Percentiles rank a stretch among this genome's conserved stretches.
phyloP scores from a whole-genome alignment of 2,113 vertebrate genomes.

The Microtus richardsoni region DNA sequence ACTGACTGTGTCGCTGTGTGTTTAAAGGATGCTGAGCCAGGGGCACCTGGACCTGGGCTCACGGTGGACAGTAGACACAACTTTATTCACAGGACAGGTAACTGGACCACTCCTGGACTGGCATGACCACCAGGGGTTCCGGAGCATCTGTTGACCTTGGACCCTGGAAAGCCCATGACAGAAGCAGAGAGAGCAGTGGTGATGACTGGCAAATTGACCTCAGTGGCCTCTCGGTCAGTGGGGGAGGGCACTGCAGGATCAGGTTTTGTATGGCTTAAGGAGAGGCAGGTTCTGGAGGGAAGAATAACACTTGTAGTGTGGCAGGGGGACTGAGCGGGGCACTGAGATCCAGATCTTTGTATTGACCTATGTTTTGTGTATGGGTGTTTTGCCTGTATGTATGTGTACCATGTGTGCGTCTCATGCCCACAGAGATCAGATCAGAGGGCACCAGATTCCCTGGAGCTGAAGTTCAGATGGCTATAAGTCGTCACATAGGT shows the following conservation, averaged over 20 bases:
- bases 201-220: background rate
- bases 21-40: background rate
- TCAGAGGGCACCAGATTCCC: background rate
- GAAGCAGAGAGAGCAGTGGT: background rate
- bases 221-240: rapidly evolving
- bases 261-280: background rate
- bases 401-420: background rate
- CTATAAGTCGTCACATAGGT: background rate
- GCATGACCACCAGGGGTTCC: background rate
- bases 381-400: background rate
- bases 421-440: background rate
- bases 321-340: background rate
- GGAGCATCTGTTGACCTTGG: background rate
- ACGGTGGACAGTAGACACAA: no score
- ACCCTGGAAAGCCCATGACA: background rate
- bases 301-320: background rate
- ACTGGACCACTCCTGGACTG: background rate
- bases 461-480: background rate
- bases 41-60: no score
- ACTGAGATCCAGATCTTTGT: background rate
- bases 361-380: background rate
- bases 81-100: background rate
- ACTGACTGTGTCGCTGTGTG: background rate
- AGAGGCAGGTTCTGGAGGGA: background rate
- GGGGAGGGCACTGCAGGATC: background rate